These are phyloP conservation scores for Sebastes diaconus DNA, from an alignment of 2,797 vertebrate genomes.

Conservation along the genomic window DNA sequence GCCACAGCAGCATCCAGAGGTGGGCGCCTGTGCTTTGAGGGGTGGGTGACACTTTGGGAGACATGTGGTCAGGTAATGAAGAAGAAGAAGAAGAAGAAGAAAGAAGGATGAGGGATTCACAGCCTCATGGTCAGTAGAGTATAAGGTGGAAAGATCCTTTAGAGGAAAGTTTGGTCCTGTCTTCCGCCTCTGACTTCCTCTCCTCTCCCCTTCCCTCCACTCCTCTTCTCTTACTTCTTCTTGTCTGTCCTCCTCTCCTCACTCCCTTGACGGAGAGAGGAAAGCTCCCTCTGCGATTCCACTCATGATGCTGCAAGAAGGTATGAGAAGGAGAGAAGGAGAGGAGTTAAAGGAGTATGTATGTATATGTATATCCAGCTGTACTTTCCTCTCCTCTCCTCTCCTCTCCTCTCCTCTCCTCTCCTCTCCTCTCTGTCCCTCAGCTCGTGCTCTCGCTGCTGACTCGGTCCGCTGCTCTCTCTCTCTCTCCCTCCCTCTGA, in stretches of 20 bases:
- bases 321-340: slow-evolving; percentile 11
- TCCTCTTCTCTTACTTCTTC: neutral
- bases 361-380: slow-evolving; percentile 54
- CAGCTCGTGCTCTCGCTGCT: slow-evolving; percentile 31
- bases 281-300: slow-evolving; percentile 5
- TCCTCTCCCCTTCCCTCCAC: neutral
- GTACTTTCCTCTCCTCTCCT: slow-evolving; percentile 49
- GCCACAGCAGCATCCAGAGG: slow-evolving; percentile 50
- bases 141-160: neutral
- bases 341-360: slow-evolving; percentile 14
- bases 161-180: slow-evolving; percentile 26
- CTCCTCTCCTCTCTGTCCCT: slow-evolving; percentile 46
- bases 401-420: slow-evolving; percentile 39
- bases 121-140: slow-evolving; percentile 27
- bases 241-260: slow-evolving; percentile 20
- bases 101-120: slow-evolving; percentile 24
- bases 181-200: neutral
- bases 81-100: slow-evolving; percentile 9
- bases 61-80: slow-evolving; percentile 42
- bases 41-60: slow-evolving; percentile 13
- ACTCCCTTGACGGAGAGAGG: slow-evolving; percentile 29
- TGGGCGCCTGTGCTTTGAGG: neutral
- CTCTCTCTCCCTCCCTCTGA: slow-evolving; percentile 57
- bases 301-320: slow-evolving; percentile 46
- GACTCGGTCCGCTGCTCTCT: slow-evolving; percentile 27